Evolutionary conservation across 2,888 invertebrate species (phyloP), one percentile per base, ranked within the genome.

Genomic region (Dolomedes plantarius): DNA sequence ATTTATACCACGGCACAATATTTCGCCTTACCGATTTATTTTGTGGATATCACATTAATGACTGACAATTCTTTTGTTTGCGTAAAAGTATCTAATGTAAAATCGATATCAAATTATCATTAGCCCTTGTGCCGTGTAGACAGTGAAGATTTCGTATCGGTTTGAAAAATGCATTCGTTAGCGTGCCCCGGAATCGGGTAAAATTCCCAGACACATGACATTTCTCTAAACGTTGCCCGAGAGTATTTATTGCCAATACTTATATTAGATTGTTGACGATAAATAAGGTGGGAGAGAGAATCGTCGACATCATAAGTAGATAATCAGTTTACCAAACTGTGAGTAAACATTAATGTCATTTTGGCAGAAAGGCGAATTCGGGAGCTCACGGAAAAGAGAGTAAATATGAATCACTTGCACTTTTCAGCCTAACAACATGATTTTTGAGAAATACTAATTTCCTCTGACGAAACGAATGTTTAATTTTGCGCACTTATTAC

Each of bases 71-170:
- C 77, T 77, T 76, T 77, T 77, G 73, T 77, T 83, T 67, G 73
- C 39, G 56, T 50, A 50, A 64, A 77, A 73, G 50, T 62, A 82
- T 71, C 82, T 82, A 82, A 76, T 82, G 82, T 23, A 71, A 62
- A 82, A 82, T 82, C 82, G 65, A 82, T 82, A 71, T 76, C 75
- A 64, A 82, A 76, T 36, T 64, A 64, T 76, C 82, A 82, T 82
- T 82, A 75, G 71, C 67, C 36, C 36, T 9, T 36, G 36, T 9
- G 23, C 23, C 5, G n/a, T n/a, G n/a, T 56, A 56, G 23, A 7
- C 23, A 1, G 3, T 56, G 23, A 56, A 56, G 23, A 56, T 6
- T 56, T 56, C 23, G 11, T 23, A 11, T 11, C 23, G 23, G 5
- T 23, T 23, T 56, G 56, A 56, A 56, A 56, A 56, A 56, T 56